Conservation (phyloP, 1,140 invertebrate genomes). For the Bombus waltoni region DNA sequence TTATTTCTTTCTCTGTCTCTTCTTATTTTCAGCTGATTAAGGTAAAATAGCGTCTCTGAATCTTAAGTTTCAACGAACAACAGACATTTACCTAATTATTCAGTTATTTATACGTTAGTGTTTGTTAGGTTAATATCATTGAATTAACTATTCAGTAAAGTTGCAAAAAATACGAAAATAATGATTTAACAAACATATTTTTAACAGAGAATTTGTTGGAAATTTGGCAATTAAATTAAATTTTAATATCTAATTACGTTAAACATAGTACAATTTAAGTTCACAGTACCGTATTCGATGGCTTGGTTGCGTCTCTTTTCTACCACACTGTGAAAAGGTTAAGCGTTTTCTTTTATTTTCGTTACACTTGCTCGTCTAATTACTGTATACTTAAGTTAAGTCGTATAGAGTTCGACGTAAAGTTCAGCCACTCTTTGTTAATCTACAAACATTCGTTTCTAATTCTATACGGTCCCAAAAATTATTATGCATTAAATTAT, state of each 20-base stretch:
- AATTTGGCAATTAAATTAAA: too few species aligned
- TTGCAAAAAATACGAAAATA: background rate
- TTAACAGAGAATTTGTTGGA: too few species aligned
- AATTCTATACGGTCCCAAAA: too few species aligned
- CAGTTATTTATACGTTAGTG: too few species aligned
- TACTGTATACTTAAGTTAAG: background rate
- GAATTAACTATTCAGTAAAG: background rate
- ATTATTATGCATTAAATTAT: too few species aligned
- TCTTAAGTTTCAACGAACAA: too few species aligned
- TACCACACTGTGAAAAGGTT: background rate
- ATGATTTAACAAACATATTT: too few species aligned
- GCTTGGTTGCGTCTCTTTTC: background rate
- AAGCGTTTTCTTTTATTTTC: background rate
- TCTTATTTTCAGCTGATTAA: background rate
- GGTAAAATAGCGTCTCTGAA: background rate
- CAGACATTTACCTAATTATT: too few species aligned
- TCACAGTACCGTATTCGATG: background rate
- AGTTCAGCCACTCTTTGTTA: background rate
- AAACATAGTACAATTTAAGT: background rate
- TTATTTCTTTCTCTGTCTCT: background rate
- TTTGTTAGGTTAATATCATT: background rate
- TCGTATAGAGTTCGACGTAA: background rate
- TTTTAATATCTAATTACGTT: too few species aligned
- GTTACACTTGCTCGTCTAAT: background rate
- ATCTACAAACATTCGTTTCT: too few species aligned